Evolutionary conservation across 1,140 invertebrate genomes (phyloP), one percentile per base, ranked within the genome.

Genomic region (Ceratitis capitata): DNA sequence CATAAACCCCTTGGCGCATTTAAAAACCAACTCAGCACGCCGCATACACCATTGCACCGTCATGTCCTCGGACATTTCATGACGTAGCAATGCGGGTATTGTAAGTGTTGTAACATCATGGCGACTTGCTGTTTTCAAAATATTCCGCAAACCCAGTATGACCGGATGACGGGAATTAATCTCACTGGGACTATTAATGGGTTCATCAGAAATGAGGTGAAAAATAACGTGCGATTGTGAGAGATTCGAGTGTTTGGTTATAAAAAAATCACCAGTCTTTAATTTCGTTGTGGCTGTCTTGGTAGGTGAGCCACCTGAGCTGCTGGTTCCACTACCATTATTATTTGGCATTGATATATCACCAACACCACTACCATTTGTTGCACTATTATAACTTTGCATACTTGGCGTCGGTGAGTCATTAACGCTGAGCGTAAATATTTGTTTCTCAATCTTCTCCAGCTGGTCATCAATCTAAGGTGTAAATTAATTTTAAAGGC

Each of bases 1-100:
- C 97, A 99, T 98, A 92, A 99, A 99, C 0, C 98, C 99, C 94
- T 99, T 99, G 26, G 99, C 96, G 93, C 98, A 99, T 93, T 99
- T 99, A 89, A 99, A 98, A 85, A 99, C 96, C 85, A 99, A 92
- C 92, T 99, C 99, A 0, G 98, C 98, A 88, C 99, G 92, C 90
- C 98, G 97, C 87, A 97, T 94, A 92, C 98, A 99, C 98, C 98
- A 99, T 26, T 95, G 95, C 53, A 98, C 96, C 4, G 98, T 99
- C 97, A 99, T 99, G 89, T 98, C 97, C 96, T 99, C 98, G n/a
- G 96, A 95, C 94, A 99, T 96, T 93, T 98, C 97, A 92, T 99
- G 97, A 3, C 96, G 94, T 49, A 99, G 93, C 26, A 99, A 93
- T 29, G 99, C 94, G 61, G 99, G 98, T 87, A 99, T 95, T 7